Evolutionary conservation across 1,140 invertebrate species (phyloP).

Genomic region (Drosophila santomea): DNA sequence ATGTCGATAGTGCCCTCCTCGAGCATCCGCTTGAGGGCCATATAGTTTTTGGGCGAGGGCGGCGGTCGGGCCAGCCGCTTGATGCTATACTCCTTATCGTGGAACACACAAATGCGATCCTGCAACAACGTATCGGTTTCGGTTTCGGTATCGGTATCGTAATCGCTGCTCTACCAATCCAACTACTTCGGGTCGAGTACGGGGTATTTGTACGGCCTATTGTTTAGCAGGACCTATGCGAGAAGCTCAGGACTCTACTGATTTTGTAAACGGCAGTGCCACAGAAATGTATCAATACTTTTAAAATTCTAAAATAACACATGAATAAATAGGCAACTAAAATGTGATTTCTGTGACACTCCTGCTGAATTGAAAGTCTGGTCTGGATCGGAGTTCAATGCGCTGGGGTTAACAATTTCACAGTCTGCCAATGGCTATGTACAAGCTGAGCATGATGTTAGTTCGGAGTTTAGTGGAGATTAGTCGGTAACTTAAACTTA

Average conservation of each 20-base stretch:
- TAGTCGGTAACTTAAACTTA: neutral
- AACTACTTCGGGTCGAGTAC: conserved; percentile 34
- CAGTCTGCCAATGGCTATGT: conserved; percentile 47
- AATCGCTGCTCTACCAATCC: conserved; percentile 39
- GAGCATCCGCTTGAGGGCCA: conserved; percentile 78
- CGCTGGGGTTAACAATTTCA: conserved; percentile 37
- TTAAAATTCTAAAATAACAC: neutral
- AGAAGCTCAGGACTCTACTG: conserved; percentile 25
- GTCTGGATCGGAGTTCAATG: conserved; percentile 23
- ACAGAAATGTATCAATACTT: neutral
- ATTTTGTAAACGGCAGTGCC: neutral
- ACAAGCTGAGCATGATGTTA: conserved; percentile 27
- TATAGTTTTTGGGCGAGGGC: conserved; percentile 76
- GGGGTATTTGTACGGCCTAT: conserved; percentile 13
- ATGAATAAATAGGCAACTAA: too few relatives aligned
- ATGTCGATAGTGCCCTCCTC: conserved; percentile 75
- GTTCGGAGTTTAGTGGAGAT: conserved; percentile 10
- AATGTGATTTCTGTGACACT: conserved; percentile 10
- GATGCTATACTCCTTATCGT: conserved; percentile 79
- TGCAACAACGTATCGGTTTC: conserved; percentile 54
- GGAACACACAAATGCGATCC: conserved; percentile 79
- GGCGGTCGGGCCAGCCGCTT: conserved; percentile 72
- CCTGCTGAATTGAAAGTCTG: neutral
- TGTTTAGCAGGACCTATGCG: conserved; percentile 23
- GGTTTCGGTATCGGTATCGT: conserved; percentile 13